Conservation (phyloP, 2,888 invertebrate species). For the Oxystoma pomonae region DNA sequence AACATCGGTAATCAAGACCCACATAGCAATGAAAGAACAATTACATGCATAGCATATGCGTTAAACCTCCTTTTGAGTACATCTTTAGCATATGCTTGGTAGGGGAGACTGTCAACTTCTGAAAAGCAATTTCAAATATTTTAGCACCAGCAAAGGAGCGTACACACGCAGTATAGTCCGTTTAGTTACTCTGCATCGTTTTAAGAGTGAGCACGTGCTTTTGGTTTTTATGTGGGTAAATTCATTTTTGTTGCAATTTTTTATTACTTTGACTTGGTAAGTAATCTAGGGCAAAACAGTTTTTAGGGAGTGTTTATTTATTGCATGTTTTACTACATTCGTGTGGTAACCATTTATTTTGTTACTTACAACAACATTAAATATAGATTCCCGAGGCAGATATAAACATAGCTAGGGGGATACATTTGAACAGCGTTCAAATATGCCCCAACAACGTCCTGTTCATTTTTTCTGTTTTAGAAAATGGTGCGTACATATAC, state of each 20-base stretch:
- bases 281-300: neutral
- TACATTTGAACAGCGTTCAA: conserved; percentile 6
- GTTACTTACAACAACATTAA: neutral
- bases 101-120: too few relatives aligned
- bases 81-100: too few relatives aligned
- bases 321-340: neutral
- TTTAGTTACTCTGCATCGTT: neutral
- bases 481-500: conserved; percentile 3
- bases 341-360: neutral
- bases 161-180: neutral
- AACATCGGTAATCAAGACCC: too few relatives aligned
- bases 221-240: neutral
- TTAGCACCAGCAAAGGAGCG: neutral
- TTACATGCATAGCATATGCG: too few relatives aligned
- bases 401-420: neutral
- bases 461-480: neutral
- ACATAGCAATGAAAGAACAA: too few relatives aligned
- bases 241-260: neutral
- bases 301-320: neutral
- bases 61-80: too few relatives aligned
- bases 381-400: neutral
- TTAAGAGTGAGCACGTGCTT: neutral
- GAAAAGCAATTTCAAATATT: too few relatives aligned
- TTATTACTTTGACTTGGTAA: neutral
- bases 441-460: neutral